phyloP scores from a whole-genome alignment of 2,888 invertebrate genomes.

The Diachrysia chrysitis region DNA sequence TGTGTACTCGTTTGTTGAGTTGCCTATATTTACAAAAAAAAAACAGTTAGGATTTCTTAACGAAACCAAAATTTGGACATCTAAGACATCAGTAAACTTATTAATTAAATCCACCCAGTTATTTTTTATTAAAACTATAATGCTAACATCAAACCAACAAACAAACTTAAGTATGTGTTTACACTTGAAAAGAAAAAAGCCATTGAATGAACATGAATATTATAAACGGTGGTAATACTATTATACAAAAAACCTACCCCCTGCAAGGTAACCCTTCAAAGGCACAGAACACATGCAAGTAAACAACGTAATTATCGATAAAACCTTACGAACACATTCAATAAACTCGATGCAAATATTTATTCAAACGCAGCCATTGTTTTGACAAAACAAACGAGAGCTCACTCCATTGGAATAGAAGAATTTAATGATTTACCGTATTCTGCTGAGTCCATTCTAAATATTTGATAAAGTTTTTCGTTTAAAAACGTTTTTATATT shows the following conservation, averaged over 20 bases:
- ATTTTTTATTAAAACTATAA: not conserved
- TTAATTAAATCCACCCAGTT: too few species aligned
- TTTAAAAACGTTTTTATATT: conserved; percentile 45
- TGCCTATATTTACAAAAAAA: too few species aligned
- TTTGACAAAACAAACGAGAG: conserved; percentile 47
- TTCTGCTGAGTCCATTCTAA: conserved; percentile 44
- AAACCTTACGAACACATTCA: conserved; percentile 37
- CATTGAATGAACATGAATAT: not conserved
- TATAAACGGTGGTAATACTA: not conserved
- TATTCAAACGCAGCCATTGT: conserved; percentile 53
- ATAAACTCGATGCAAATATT: conserved; percentile 50
- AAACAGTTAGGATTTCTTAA: too few species aligned
- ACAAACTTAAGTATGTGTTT: not conserved
- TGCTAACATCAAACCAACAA: not conserved
- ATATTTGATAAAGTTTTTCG: conserved; percentile 54
- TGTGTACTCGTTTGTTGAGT: too few species aligned
- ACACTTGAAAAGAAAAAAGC: not conserved
- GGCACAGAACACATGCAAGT: conserved; percentile 18
- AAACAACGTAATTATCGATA: conserved; percentile 34
- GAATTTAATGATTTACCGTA: conserved; percentile 55
- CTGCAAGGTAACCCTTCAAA: conserved; percentile 29
- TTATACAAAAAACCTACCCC: conserved; percentile 18
- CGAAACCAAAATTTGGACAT: too few species aligned
- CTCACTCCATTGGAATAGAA: conserved; percentile 48
- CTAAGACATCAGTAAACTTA: too few species aligned